Base-by-base conservation (phyloP, 2,888 invertebrate genomes). In the Dasypogon diadema region DNA sequence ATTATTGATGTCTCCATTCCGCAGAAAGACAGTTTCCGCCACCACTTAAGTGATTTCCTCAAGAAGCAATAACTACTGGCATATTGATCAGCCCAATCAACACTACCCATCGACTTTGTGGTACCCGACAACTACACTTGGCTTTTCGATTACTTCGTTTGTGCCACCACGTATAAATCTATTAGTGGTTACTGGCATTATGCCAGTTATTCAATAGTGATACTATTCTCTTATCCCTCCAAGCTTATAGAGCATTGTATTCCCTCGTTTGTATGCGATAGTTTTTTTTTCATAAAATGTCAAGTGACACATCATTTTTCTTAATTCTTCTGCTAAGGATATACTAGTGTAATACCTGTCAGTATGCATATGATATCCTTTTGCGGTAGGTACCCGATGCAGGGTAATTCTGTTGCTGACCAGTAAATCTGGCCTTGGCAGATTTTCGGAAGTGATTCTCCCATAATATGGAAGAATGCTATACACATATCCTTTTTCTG, bases 361-460 rank as follows among this genome's bases (percentile, higher is more conserved):
- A 3, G 56, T 56, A 16, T 24, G 26, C 56, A 56, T 56, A 12
- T 42, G 4, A n/a, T 42, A 24, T 55, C 16, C 3, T 5, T 55
- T 22, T 55, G 55, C 55, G 55, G 55, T 55, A 55, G 55, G 21
- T 55, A 55, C 21, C 21, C 26, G 2, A 56, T 56, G 24, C 24
- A 56, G 14, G 26, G 56, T 16, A 56, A 24, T 56, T 56, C 10
- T 56, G 10, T 24, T 56, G 56, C 24, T 56, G 24, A 56, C 24
- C 26, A 26, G 56, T 56, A 26, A 56, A 56, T 24, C 24, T 24
- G 26, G 26, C 10, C 55, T 8, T 26, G 26, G n/a, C 24, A 56
- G 56, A 56, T 56, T 56, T 56, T 24, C 56, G 4, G 56, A 56
- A 24, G 56, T 56, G 5, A 55, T 55, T 22, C 55, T 55, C 24